These are phyloP conservation scores for Galemys pyrenaicus DNA, from an alignment of 2,113 vertebrate genomes.

Conservation along the genomic window DNA sequence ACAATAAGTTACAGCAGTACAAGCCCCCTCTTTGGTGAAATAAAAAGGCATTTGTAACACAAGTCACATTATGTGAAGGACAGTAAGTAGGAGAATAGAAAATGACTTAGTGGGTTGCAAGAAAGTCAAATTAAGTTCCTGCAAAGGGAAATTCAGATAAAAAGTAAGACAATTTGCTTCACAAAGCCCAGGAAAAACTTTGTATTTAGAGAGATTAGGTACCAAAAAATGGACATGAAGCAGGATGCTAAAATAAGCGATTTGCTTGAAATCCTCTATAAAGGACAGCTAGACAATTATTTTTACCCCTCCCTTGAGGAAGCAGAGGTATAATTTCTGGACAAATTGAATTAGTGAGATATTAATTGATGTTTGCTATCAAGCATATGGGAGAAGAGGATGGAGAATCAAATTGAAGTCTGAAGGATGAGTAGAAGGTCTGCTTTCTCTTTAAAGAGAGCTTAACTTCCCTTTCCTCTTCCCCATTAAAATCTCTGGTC, in stretches of 20 bases:
- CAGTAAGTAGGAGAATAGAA: not conserved
- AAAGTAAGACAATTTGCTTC: not conserved
- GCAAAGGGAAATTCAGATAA: not conserved
- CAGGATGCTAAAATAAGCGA: not conserved
- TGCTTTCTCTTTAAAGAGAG: not conserved
- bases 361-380: not conserved
- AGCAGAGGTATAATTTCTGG: not conserved
- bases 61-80: not conserved
- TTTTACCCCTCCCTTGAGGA: not conserved
- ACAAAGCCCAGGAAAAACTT: not conserved
- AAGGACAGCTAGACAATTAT: not conserved
- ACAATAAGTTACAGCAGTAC: not conserved
- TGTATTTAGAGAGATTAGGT: not conserved
- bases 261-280: not conserved
- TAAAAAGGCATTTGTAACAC: not conserved
- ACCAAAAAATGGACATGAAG: not conserved
- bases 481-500: not conserved
- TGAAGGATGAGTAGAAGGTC: not conserved
- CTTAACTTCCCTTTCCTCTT: accelerated
- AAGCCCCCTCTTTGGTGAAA: not conserved
- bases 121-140: not conserved
- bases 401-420: not conserved
- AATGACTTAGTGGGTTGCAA: not conserved
- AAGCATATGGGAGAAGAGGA: not conserved
- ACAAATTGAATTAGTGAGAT: not conserved